A percentile compares a stretch with the other conserved stretches of the same genome.
Conservation (phyloP, 2,797 vertebrate species). For the Danio choprae region DNA sequence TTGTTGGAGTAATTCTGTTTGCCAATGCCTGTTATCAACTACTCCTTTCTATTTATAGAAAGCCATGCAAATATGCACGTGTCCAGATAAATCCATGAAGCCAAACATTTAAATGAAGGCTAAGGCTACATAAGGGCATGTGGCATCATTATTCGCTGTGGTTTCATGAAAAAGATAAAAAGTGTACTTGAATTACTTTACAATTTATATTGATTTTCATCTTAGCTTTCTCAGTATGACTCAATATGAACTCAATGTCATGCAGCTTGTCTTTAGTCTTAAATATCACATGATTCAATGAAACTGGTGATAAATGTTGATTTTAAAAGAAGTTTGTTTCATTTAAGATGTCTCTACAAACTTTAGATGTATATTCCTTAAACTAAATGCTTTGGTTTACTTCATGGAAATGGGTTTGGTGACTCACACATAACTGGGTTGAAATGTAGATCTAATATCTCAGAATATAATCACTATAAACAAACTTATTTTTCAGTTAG, state of each 20-base stretch:
- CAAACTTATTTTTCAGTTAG: background rate
- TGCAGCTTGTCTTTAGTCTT: background rate
- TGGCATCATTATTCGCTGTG: background rate
- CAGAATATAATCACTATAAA: background rate
- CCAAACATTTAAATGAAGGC: conserved; percentile 7
- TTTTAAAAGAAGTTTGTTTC: background rate
- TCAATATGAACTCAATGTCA: no score
- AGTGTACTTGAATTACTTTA: background rate
- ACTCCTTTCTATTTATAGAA: background rate
- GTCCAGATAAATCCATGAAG: conserved; percentile 3
- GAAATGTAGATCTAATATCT: background rate
- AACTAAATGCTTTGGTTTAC: background rate
- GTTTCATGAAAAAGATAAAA: background rate
- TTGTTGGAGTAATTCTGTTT: conserved; percentile 5
- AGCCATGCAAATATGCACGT: conserved; percentile 15
- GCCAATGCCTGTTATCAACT: background rate
- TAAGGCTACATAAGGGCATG: background rate
- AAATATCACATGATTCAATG: background rate
- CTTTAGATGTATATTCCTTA: background rate
- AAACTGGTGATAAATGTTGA: background rate
- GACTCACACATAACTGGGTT: background rate
- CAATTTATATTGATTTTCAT: no score
- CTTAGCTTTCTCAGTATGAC: no score
- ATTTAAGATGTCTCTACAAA: background rate
- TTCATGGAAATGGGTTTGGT: background rate